Evolutionary conservation across 2,888 invertebrate genomes (phyloP).

Genomic region (Rhaphigaster nebulosa): DNA sequence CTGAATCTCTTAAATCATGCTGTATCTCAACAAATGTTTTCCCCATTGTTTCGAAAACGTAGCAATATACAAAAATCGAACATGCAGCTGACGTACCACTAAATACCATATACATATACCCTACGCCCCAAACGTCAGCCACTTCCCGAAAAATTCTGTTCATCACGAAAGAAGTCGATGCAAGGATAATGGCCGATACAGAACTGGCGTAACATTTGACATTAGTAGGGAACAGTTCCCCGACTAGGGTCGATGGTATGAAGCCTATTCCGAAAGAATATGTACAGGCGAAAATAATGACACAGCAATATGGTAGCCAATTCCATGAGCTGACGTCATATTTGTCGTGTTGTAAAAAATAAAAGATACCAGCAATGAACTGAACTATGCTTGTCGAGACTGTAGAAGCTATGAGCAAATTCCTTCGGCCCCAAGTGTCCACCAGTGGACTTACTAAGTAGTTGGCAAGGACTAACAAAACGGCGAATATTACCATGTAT

Average conservation of each 20-base stretch:
- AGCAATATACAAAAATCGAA: conserved; percentile 61
- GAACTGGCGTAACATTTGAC: conserved; percentile 65
- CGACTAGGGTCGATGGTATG: conserved; percentile 67
- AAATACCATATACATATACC: conserved; percentile 64
- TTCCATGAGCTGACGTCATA: conserved; percentile 69
- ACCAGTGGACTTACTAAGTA: conserved; percentile 63
- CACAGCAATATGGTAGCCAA: conserved; percentile 71
- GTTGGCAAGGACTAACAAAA: conserved; percentile 63
- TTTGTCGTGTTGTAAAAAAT: conserved; percentile 57
- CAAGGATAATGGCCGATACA: conserved; percentile 64
- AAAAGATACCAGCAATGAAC: conserved; percentile 62
- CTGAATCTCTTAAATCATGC: conserved; percentile 50
- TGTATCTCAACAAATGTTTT: conserved; percentile 65
- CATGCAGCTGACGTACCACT: conserved; percentile 61
- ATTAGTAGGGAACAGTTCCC: conserved; percentile 65
- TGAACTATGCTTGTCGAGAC: conserved; percentile 61
- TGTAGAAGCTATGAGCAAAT: conserved; percentile 63
- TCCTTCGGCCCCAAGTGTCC: conserved; percentile 64
- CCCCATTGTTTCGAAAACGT: conserved; percentile 65
- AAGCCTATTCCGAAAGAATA: conserved; percentile 73
- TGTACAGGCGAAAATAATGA: conserved; percentile 74
- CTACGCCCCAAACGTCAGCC: conserved; percentile 59
- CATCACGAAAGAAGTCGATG: conserved; percentile 63
- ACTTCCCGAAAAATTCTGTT: conserved; percentile 64
- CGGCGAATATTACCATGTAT: conserved; percentile 65